These are phyloP conservation scores for Caloenas nicobarica DNA, from an alignment of 2,113 vertebrate genomes.

Conservation along the genomic window DNA sequence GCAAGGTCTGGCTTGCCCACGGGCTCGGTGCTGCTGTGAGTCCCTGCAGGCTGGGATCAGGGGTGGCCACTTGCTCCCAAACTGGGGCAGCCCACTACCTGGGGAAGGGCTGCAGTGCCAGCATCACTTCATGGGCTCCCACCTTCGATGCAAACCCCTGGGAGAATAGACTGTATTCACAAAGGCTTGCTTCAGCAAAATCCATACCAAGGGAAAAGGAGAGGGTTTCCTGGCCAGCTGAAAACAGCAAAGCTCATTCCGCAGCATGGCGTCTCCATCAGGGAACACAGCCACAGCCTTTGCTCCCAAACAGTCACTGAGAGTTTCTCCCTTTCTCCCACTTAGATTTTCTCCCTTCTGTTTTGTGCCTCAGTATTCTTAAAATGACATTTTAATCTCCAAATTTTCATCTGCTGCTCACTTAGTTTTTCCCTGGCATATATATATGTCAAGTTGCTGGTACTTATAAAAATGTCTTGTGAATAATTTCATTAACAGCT, in stretches of 20 bases:
- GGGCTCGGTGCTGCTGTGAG: background rate
- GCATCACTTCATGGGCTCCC: background rate
- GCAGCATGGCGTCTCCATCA: background rate
- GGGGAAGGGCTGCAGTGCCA: background rate
- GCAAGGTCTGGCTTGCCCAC: background rate
- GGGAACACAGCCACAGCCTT: background rate
- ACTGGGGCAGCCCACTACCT: background rate
- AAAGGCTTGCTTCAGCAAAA: background rate
- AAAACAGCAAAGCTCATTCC: background rate
- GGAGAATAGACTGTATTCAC: background rate
- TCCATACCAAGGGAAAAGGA: background rate
- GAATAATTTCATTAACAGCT: background rate
- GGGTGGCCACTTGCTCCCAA: background rate
- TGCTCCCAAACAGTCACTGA: background rate
- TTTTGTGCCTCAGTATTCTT: background rate
- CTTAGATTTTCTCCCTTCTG: background rate
- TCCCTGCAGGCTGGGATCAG: background rate
- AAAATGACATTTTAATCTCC: background rate
- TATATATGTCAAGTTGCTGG: background rate
- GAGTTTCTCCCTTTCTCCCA: background rate
- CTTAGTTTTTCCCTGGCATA: background rate
- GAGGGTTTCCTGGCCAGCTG: background rate
- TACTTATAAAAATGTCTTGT: background rate
- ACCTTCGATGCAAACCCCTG: background rate
- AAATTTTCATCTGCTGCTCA: background rate